These are phyloP conservation scores for Pterophyllum scalare DNA, from an alignment of 2,113 vertebrate species.

Conservation along the genomic window DNA sequence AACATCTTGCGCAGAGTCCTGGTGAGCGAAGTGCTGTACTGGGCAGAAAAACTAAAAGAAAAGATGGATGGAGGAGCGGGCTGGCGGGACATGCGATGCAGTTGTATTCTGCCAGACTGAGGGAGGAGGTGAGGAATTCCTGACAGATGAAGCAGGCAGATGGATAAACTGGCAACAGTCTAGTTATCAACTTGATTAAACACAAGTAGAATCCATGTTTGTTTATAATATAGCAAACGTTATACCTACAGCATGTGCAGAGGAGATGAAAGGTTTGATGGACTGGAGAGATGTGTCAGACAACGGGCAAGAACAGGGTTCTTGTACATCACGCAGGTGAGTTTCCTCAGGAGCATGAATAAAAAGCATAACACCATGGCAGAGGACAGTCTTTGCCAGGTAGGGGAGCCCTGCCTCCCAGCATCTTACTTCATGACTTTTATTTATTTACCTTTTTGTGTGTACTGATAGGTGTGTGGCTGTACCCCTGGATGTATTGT, in stretches of 20 bases:
- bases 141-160: slow-evolving; percentile 8
- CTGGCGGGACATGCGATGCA: neutral
- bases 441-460: neutral
- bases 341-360: neutral
- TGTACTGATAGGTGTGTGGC: slow-evolving; percentile 61
- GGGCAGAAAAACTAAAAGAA: slow-evolving; percentile 80
- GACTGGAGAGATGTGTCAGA: neutral
- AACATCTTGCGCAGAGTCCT: slow-evolving; percentile 84
- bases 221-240: neutral
- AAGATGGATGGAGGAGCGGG: slow-evolving; percentile 52
- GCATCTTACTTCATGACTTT: neutral
- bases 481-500: slow-evolving; percentile 85
- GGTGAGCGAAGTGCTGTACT: slow-evolving; percentile 81
- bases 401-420: too few relatives aligned
- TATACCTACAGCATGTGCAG: slow-evolving; percentile 17
- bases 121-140: neutral
- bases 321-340: slow-evolving; percentile 65
- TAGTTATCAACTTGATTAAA: neutral
- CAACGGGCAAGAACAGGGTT: slow-evolving; percentile 28
- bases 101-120: neutral
- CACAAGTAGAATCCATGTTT: neutral
- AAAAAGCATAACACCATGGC: too few relatives aligned
- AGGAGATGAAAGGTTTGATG: neutral
- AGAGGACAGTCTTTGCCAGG: neutral
- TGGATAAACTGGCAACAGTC: neutral